Percentiles rank a stretch among this genome's conserved stretches.
Conservation (phyloP, 2,888 invertebrate species). For the Zygaena filipendulae region DNA sequence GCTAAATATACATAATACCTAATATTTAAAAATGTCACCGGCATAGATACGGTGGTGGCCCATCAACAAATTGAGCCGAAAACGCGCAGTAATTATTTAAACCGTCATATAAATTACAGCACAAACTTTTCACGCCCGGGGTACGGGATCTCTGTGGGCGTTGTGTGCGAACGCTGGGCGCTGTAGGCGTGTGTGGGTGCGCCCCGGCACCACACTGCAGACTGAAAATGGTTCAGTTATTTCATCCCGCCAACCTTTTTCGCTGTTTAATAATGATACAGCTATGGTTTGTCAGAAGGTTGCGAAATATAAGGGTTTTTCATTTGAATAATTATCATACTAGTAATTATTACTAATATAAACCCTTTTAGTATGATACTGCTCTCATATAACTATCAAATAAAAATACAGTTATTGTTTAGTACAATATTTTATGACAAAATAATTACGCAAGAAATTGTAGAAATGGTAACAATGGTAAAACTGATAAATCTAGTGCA, state of each 20-base stretch:
- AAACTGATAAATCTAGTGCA: too few relatives aligned
- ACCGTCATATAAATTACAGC: constrained; percentile 68
- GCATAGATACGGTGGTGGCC: constrained; percentile 40
- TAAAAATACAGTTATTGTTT: too few relatives aligned
- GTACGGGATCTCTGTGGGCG: constrained; percentile 30
- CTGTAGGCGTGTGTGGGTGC: constrained; percentile 26
- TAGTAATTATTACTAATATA: too few relatives aligned
- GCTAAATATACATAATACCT: neutral
- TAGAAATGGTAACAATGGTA: too few relatives aligned
- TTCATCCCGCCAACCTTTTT: constrained; percentile 61
- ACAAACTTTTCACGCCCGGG: constrained; percentile 60
- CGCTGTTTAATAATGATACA: constrained; percentile 55
- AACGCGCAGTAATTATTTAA: constrained; percentile 67
- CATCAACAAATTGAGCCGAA: constrained; percentile 68
- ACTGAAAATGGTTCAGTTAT: constrained; percentile 65
- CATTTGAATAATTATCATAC: too few relatives aligned
- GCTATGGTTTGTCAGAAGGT: too few relatives aligned
- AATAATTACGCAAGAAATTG: too few relatives aligned
- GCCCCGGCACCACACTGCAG: constrained; percentile 36
- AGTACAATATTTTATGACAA: too few relatives aligned
- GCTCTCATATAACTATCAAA: too few relatives aligned
- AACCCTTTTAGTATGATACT: too few relatives aligned
- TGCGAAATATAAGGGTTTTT: too few relatives aligned
- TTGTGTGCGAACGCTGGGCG: constrained; percentile 22
- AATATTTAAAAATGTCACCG: constrained; percentile 44